A percentile compares a stretch with the other conserved stretches of the same genome.
Evolutionary conservation across 2,888 invertebrate species (phyloP).

Genomic region (Drosophila eohydei): DNA sequence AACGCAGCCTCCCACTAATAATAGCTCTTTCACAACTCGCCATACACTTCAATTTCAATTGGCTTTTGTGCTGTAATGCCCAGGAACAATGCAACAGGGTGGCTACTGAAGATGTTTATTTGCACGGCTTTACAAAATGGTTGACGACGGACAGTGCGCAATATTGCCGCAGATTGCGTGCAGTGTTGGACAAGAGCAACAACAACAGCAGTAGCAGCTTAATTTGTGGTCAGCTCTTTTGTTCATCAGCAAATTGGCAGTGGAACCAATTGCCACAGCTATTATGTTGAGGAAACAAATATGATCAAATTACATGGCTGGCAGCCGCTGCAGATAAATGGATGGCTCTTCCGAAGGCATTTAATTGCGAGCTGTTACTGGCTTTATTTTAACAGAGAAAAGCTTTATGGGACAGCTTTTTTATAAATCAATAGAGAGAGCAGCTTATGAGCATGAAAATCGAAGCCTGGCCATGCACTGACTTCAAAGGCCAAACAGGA

Average conservation of each 20-base stretch:
- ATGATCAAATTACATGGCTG: slow-evolving; percentile 24
- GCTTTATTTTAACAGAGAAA: not conserved
- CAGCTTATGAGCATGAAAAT: not conserved
- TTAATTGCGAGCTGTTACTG: slow-evolving; percentile 1
- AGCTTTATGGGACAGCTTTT: not conserved
- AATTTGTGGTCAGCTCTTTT: slow-evolving; percentile 42
- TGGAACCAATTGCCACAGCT: slow-evolving; percentile 31
- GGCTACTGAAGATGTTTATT: slow-evolving; percentile 24
- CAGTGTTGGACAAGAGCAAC: slow-evolving; percentile 24
- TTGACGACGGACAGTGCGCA: slow-evolving; percentile 7
- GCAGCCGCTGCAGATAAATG: not conserved
- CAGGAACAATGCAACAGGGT: slow-evolving; percentile 39
- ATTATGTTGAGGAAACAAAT: slow-evolving; percentile 20
- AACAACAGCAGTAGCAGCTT: slow-evolving; percentile 24
- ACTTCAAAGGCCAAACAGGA: too few species aligned
- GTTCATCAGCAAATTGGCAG: slow-evolving; percentile 39
- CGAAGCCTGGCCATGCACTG: too few species aligned
- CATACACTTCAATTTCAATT: slow-evolving; percentile 11
- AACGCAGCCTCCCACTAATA: not conserved
- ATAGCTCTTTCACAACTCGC: not conserved
- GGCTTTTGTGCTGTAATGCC: slow-evolving; percentile 9
- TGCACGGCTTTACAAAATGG: slow-evolving; percentile 11
- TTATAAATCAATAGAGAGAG: not conserved
- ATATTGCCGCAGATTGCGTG: slow-evolving; percentile 38
- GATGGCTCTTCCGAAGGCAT: slow-evolving; percentile 1